Conservation (phyloP, 1,140 invertebrate genomes). For the Eurosta solidaginis region DNA sequence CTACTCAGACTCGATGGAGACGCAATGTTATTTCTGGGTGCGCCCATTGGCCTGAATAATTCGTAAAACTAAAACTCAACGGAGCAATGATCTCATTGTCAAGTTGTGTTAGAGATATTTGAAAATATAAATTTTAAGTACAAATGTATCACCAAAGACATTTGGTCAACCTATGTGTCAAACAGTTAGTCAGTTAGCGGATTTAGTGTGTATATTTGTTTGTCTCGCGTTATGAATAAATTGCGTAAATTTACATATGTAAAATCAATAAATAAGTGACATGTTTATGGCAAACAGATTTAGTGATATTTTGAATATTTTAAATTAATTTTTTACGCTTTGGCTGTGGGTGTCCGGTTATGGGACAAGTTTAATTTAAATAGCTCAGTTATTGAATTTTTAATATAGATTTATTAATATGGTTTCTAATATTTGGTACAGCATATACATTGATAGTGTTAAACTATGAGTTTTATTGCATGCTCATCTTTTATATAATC, state of each 20-base stretch:
- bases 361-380: constrained; percentile 15
- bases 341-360: constrained; percentile 13
- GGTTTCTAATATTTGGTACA: not conserved
- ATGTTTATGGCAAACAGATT: constrained; percentile 10
- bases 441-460: no score
- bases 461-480: no score
- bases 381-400: not conserved
- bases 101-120: no score
- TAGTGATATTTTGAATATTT: not conserved
- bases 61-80: not conserved
- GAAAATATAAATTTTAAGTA: no score
- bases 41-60: constrained; percentile 16
- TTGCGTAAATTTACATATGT: not conserved
- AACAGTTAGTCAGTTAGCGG: not conserved
- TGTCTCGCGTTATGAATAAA: not conserved
- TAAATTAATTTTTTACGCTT: not conserved
- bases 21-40: not conserved
- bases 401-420: not conserved
- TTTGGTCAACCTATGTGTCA: not conserved
- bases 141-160: not conserved
- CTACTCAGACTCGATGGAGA: not conserved
- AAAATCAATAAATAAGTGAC: constrained; percentile 13
- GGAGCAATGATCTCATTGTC: constrained; percentile 10
- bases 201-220: no score
- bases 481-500: no score